Evolutionary conservation across 2,888 invertebrate genomes (phyloP).

Genomic region (Apamea sordens): DNA sequence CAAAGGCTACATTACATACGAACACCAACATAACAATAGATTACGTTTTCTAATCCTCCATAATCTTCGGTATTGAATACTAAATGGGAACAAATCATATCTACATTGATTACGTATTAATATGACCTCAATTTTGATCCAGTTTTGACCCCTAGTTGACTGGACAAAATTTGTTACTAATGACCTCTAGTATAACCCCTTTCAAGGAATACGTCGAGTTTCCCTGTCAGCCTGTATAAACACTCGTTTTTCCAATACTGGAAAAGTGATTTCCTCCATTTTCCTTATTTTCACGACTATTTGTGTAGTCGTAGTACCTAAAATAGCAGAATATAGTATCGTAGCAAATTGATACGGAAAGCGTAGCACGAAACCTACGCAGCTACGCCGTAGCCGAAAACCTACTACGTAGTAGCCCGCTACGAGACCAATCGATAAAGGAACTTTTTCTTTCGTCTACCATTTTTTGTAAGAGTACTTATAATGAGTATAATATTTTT

Average conservation of each 20-base stretch:
- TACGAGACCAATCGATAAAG: conserved; percentile 45
- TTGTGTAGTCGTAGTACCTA: neutral
- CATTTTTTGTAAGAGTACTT: neutral
- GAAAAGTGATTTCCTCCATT: neutral
- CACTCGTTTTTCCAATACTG: neutral
- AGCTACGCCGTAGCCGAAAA: conserved; percentile 48
- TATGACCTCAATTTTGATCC: neutral
- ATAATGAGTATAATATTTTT: neutral
- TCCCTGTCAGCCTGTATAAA: too few species aligned
- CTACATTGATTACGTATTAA: conserved; percentile 5
- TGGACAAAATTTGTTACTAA: too few species aligned
- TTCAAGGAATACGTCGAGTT: too few species aligned
- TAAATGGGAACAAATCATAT: conserved; percentile 7
- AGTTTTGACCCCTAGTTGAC: too few species aligned
- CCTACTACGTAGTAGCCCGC: conserved; percentile 36
- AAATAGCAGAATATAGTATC: neutral
- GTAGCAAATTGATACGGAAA: conserved; percentile 30
- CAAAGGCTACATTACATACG: conserved; percentile 17
- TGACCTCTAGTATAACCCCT: too few species aligned
- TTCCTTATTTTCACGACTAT: neutral
- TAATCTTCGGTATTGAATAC: conserved; percentile 21
- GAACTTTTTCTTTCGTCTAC: conserved; percentile 10
- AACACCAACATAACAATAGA: conserved; percentile 8
- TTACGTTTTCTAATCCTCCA: conserved; percentile 18
- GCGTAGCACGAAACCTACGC: conserved; percentile 47